These are phyloP conservation scores for Chironomus riparius DNA, from an alignment of 2,888 invertebrate species.

Conservation along the genomic window DNA sequence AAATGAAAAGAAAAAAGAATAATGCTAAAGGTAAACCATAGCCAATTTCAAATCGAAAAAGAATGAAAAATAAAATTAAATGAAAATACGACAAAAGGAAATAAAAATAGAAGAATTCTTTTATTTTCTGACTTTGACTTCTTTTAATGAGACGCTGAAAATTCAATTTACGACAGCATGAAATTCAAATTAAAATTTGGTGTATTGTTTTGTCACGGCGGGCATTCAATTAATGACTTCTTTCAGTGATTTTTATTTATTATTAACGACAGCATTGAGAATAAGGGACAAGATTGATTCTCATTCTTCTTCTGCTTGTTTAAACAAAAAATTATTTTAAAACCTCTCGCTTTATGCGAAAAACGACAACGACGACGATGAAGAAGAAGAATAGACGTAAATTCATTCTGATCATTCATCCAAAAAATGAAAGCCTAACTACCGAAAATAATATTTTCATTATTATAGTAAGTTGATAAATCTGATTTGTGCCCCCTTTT, in stretches of 20 bases:
- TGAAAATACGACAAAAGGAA: not conserved
- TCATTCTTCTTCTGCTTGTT: not conserved
- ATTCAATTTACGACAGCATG: slow-evolving; percentile 19
- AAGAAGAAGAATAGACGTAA: not conserved
- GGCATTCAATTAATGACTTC: slow-evolving; percentile 25
- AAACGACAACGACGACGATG: not conserved
- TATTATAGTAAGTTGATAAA: not conserved
- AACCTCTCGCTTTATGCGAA: not conserved
- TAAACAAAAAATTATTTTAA: not conserved
- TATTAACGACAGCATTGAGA: not conserved
- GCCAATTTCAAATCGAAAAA: not conserved
- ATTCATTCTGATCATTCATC: not conserved
- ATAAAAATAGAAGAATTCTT: slow-evolving; percentile 11
- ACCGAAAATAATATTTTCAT: slow-evolving; percentile 14
- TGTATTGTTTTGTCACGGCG: slow-evolving; percentile 27
- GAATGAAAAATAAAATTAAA: not conserved
- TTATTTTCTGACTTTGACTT: slow-evolving; percentile 6
- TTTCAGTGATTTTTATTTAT: not conserved
- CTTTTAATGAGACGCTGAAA: slow-evolving; percentile 20
- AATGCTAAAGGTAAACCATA: slow-evolving; percentile 10
- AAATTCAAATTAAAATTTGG: slow-evolving; percentile 22
- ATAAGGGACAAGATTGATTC: no score
- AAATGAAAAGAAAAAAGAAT: not conserved
- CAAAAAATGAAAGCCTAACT: slow-evolving; percentile 23
- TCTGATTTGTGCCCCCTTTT: not conserved